Evolutionary conservation across 2,888 invertebrate genomes (phyloP).

Genomic region (Microctonus brassicae): DNA sequence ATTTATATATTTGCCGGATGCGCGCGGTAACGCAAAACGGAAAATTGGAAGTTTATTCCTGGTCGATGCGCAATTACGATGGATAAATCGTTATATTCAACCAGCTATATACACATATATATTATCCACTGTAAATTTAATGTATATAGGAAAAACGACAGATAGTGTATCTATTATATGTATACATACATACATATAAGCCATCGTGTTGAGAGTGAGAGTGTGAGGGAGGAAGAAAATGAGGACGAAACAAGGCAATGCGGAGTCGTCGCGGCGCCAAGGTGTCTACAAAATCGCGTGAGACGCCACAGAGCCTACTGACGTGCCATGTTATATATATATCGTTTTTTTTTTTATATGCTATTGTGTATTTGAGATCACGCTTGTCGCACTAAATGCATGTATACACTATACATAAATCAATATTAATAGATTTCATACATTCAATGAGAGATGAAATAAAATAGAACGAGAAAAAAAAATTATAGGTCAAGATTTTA

Average conservation of each 20-base stretch:
- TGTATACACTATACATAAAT: too few relatives aligned
- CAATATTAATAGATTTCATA: too few relatives aligned
- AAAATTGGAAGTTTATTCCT: slow-evolving; percentile 38
- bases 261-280: slow-evolving; percentile 50
- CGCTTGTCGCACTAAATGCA: slow-evolving; percentile 18
- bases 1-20: slow-evolving; percentile 36
- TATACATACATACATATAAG: neutral
- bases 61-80: slow-evolving; percentile 27
- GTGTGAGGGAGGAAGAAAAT: slow-evolving; percentile 10
- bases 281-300: slow-evolving; percentile 51
- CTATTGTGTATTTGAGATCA: slow-evolving; percentile 16
- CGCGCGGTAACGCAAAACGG: slow-evolving; percentile 24
- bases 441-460: too few relatives aligned
- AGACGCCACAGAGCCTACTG: slow-evolving; percentile 50
- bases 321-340: slow-evolving; percentile 26
- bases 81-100: slow-evolving; percentile 26
- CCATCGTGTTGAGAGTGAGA: too few relatives aligned
- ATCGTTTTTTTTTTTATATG: slow-evolving; percentile 18
- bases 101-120: too few relatives aligned
- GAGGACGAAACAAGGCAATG: slow-evolving; percentile 51
- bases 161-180: slow-evolving; percentile 9
- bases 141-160: neutral
- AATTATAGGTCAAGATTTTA: too few relatives aligned
- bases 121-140: slow-evolving; percentile 26
- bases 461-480: too few relatives aligned